phyloP scores from a whole-genome alignment of 2,888 invertebrate genomes.

The Lepidochitona cinerea region DNA sequence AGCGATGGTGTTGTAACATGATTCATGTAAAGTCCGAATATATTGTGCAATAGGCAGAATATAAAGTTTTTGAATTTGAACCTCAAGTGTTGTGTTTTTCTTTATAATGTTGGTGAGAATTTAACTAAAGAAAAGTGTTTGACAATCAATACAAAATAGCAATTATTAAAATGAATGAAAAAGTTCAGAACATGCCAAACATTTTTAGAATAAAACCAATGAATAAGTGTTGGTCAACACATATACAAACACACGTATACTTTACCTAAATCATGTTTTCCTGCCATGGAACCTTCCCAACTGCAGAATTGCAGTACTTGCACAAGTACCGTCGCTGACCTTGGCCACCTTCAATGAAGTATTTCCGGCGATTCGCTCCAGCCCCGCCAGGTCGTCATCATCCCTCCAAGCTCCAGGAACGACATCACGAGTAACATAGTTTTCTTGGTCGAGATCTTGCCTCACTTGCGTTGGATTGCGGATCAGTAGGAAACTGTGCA shows the following conservation, averaged over 20 bases:
- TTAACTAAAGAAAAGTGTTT: too few relatives aligned
- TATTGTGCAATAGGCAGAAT: too few relatives aligned
- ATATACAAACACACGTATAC: background rate
- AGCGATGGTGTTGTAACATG: background rate
- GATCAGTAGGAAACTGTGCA: slow-evolving; percentile 6
- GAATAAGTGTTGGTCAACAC: too few relatives aligned
- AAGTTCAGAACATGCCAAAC: too few relatives aligned
- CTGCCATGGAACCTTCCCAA: slow-evolving; percentile 14
- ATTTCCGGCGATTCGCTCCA: background rate
- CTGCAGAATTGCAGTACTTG: slow-evolving; percentile 4
- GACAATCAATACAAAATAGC: too few relatives aligned
- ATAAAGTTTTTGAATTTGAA: too few relatives aligned
- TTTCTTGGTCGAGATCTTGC: background rate
- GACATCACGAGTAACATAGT: background rate
- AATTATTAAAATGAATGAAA: too few relatives aligned
- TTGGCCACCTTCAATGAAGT: slow-evolving; percentile 7
- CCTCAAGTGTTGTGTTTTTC: too few relatives aligned
- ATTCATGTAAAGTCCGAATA: too few relatives aligned
- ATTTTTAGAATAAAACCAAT: too few relatives aligned
- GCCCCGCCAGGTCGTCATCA: background rate
- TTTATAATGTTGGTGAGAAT: too few relatives aligned
- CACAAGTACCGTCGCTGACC: background rate
- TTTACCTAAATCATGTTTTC: slow-evolving; percentile 10
- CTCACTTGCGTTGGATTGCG: slow-evolving; percentile 3
- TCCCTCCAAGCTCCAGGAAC: slow-evolving; percentile 17